Percentiles rank a stretch among this genome's conserved stretches.
Conservation (phyloP, 2,113 vertebrate genomes). For the Shinisaurus crocodilurus region DNA sequence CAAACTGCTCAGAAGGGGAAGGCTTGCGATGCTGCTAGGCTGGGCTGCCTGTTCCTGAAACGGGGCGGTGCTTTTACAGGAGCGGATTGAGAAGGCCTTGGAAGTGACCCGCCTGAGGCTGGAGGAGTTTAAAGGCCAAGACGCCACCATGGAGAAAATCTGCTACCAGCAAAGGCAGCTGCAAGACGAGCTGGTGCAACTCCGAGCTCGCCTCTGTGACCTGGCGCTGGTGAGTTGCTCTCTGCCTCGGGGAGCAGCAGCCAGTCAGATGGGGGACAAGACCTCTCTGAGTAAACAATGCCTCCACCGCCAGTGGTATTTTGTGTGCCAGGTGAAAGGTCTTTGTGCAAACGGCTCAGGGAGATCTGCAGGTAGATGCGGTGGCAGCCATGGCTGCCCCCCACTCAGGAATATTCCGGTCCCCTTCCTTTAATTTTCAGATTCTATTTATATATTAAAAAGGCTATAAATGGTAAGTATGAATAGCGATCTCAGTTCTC, state of each 20-base stretch:
- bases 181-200: constrained; percentile 88
- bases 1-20: no score
- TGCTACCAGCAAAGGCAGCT: constrained; percentile 85
- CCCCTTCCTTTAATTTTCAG: background rate
- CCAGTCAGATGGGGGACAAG: no score
- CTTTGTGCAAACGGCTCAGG: no score
- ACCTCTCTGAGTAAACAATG: no score
- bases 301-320: no score
- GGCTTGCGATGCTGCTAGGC: rapidly evolving
- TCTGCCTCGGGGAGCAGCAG: background rate
- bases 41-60: background rate
- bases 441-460: background rate
- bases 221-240: constrained; percentile 77
- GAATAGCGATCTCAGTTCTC: background rate
- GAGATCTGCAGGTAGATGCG: background rate
- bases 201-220: constrained; percentile 87
- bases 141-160: constrained; percentile 69
- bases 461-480: no score
- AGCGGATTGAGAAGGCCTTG: constrained; percentile 84
- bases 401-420: background rate
- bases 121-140: constrained; percentile 74
- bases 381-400: background rate
- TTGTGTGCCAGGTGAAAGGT: background rate
- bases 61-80: constrained; percentile 64
- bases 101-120: constrained; percentile 84